Base-by-base conservation (phyloP, 1,140 invertebrate genomes). In the Penaeus chinensis region DNA sequence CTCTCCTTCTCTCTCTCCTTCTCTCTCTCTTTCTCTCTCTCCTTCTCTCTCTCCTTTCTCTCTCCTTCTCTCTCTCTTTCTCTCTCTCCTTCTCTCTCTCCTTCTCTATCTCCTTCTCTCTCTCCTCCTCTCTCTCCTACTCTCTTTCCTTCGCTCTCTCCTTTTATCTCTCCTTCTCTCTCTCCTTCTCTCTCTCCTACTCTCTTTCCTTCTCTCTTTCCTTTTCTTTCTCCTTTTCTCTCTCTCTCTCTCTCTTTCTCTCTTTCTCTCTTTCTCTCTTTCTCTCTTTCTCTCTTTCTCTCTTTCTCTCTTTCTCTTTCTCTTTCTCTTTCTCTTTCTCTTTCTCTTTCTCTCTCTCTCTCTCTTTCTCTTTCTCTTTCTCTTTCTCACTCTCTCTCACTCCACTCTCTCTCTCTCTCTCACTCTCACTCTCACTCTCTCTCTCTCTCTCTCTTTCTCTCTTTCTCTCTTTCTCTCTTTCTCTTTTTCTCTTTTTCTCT, bases 321-420 rank as follows among this genome's bases (percentile, higher is more conserved):
- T 19, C 19, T n/a, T 3, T 66, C 19, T 66, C 19, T 66, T n/a
- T 74, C 71, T 18, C 71, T 74, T 5, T 3, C 71, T 74, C 71
- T 74, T 5, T 7, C 71, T 74, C 71, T 74, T 32, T 74, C 71
- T 74, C 71, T 74, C 71, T 74, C 71, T 74, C 5, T 74, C 5
- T 74, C 3, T 20, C 63, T 20, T n/a, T 32, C 74, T 77, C 74
- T 32, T 4, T 32, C 32, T 77, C 74, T 77, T 4, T 19, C 32
- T 77, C 74, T 77, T 7, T 18, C 16, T 22, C 37, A 2, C 24
- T 24, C 71, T 74, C 16, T 24, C 24, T 24, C 37, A 2, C 37
- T 22, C 1, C 37, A 3, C 18, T 32, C 24, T 74, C 37, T 18
- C 37, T 32, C 37, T 24, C 71, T 27, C 37, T 74, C 37, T 32